Conservation (phyloP, 2,888 invertebrate species). For the Agrochola macilenta region DNA sequence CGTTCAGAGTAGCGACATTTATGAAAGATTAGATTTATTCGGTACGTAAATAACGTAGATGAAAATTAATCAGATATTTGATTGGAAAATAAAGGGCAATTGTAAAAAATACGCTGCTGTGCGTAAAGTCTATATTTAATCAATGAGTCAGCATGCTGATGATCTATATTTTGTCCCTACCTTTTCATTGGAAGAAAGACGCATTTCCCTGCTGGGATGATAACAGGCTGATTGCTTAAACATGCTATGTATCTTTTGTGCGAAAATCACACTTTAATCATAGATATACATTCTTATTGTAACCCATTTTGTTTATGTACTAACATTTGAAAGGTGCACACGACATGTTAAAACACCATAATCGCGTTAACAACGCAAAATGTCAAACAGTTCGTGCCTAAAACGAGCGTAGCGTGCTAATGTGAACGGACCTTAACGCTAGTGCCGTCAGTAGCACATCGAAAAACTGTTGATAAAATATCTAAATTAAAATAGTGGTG, state of each 20-base stretch:
- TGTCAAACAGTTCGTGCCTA: conserved; percentile 64
- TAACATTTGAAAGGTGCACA: conserved; percentile 36
- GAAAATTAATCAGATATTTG: conserved; percentile 35
- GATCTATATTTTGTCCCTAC: not conserved
- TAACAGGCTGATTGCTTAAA: too few species aligned
- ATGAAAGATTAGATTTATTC: conserved; percentile 63
- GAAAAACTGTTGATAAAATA: conserved; percentile 62
- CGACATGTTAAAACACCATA: conserved; percentile 52
- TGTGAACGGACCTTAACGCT: conserved; percentile 53
- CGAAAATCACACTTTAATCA: not conserved
- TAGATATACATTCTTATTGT: not conserved
- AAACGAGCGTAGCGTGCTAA: conserved; percentile 64
- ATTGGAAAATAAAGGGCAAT: conserved; percentile 38
- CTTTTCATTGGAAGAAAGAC: not conserved
- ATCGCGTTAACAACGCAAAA: conserved; percentile 60
- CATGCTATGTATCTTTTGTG: too few species aligned
- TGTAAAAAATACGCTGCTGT: conserved; percentile 7
- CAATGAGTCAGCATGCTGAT: not conserved
- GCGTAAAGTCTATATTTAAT: conserved; percentile 1
- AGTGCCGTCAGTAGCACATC: conserved; percentile 60
- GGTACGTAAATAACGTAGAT: conserved; percentile 44
- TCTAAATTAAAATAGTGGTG: conserved; percentile 66
- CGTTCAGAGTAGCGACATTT: conserved; percentile 58
- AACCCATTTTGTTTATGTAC: conserved; percentile 3
- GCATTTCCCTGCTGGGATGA: not conserved